Evolutionary conservation across 2,888 invertebrate genomes (phyloP).

Genomic region (Tuberolachnus salignus): DNA sequence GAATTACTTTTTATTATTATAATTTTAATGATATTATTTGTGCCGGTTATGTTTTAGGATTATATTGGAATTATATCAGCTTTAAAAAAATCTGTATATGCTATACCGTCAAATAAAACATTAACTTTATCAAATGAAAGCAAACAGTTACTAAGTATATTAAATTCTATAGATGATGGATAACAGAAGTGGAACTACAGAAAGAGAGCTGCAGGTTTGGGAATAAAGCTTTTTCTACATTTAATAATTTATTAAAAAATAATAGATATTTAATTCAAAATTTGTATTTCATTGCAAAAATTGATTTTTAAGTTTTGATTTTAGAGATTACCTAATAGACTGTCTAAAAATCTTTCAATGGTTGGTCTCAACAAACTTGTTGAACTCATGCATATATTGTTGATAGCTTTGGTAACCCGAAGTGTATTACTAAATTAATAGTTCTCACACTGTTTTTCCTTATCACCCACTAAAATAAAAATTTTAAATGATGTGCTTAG

Average conservation of each 20-base stretch:
- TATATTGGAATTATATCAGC: conserved; percentile 86
- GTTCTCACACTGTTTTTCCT: no score
- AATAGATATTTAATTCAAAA: conserved; percentile 61
- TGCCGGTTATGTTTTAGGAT: conserved; percentile 69
- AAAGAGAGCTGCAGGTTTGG: conserved; percentile 97
- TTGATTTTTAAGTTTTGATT: conserved; percentile 59
- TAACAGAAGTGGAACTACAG: conserved; percentile 84
- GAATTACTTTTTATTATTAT: no score
- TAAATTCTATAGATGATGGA: conserved; percentile 75
- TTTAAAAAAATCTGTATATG: conserved; percentile 83
- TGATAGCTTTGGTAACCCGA: conserved; percentile 94
- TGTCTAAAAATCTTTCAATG: conserved; percentile 72
- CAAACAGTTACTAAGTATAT: conserved; percentile 69
- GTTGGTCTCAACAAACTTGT: conserved; percentile 72
- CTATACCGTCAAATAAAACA: conserved; percentile 73
- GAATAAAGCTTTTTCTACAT: conserved; percentile 87
- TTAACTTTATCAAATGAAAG: conserved; percentile 70
- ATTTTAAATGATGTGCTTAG: no score
- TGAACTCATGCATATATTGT: conserved; percentile 86
- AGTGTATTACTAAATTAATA: no score
- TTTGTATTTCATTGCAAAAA: background rate
- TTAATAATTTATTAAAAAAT: conserved; percentile 75
- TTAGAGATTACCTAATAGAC: conserved; percentile 68
- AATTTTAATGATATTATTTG: no score
- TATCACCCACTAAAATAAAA: no score